Evolutionary conservation across 1,140 invertebrate species (phyloP).

Genomic region (Callitettix versicolor): DNA sequence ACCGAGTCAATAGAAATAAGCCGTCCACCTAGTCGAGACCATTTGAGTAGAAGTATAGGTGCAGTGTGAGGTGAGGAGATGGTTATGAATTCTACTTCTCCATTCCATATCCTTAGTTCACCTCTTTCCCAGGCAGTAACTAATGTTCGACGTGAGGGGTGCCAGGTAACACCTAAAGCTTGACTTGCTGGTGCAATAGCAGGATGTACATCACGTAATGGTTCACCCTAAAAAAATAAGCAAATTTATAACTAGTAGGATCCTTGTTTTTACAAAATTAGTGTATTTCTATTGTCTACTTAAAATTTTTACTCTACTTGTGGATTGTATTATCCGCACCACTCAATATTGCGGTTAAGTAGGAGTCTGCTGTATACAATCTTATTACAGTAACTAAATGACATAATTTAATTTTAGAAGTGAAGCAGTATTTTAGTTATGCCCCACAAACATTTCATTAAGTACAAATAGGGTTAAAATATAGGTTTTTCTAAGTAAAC

Average conservation of each 20-base stretch:
- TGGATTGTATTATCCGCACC: background rate
- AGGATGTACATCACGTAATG: conserved; percentile 64
- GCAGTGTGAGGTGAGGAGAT: conserved; percentile 68
- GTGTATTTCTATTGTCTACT: background rate
- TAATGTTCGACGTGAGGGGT: conserved; percentile 70
- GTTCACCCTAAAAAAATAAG: conserved; percentile 64
- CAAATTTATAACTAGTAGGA: conserved; percentile 9
- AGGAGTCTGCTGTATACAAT: no score
- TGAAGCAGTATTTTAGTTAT: no score
- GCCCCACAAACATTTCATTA: no score
- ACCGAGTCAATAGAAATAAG: conserved; percentile 70
- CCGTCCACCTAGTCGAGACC: conserved; percentile 69
- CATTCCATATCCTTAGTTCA: conserved; percentile 71
- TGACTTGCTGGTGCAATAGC: conserved; percentile 59
- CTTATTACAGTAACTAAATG: no score
- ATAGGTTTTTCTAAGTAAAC: no score
- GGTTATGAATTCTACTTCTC: conserved; percentile 55
- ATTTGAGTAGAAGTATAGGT: conserved; percentile 57
- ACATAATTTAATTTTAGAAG: no score
- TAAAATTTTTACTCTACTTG: background rate
- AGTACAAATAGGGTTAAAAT: no score
- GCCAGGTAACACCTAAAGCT: conserved; percentile 76
- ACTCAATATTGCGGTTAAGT: no score
- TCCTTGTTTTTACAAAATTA: conserved; percentile 1
- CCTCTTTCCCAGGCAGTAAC: conserved; percentile 87